A percentile compares a stretch with the other conserved stretches of the same genome.
Conservation (phyloP, 2,113 vertebrate species). For the Entomyzon cyanotis region DNA sequence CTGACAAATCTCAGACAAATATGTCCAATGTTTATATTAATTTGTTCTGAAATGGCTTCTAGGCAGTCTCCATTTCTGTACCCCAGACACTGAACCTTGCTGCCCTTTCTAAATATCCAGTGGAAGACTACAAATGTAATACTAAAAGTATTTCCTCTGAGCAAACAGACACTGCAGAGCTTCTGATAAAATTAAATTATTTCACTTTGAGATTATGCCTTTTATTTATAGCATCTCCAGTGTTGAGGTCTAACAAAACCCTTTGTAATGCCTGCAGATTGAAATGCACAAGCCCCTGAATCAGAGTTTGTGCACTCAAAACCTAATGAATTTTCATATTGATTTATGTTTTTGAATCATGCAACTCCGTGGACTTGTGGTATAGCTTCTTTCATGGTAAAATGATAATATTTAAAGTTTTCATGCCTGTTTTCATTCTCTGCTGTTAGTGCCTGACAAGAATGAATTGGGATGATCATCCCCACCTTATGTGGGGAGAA, state of each 20-base stretch:
- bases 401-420: background rate
- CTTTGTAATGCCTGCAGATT: background rate
- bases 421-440: background rate
- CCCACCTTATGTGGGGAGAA: background rate
- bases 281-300: background rate
- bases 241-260: background rate
- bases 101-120: background rate
- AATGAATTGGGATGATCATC: background rate
- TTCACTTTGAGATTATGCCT: background rate
- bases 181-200: background rate
- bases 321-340: background rate
- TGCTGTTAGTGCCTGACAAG: background rate
- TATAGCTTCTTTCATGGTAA: background rate
- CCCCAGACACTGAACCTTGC: background rate
- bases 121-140: constrained; percentile 10
- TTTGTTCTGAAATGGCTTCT: background rate
- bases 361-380: background rate
- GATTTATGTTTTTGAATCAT: background rate
- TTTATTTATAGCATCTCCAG: background rate
- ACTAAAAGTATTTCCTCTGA: constrained; percentile 29
- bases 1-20: background rate
- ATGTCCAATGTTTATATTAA: background rate
- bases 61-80: background rate
- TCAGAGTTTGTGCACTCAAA: background rate
- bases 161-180: background rate